Evolutionary conservation across 1,140 invertebrate species (phyloP).

Genomic region (Sitophilus oryzae): DNA sequence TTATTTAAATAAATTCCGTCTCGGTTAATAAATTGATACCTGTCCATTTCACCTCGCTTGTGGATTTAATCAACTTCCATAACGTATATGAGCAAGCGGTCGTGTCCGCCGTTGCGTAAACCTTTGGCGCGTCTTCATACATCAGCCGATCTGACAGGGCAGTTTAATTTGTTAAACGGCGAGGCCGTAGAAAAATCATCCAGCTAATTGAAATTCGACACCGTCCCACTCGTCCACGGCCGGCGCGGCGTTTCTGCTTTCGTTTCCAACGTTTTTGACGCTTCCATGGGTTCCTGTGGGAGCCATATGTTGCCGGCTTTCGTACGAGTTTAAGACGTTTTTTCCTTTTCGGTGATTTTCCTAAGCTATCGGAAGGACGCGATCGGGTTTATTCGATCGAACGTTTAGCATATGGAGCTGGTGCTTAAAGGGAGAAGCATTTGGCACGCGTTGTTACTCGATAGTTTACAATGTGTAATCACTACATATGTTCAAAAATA

Average conservation of each 20-base stretch:
- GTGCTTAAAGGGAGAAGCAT: too few relatives aligned
- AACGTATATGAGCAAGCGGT: too few relatives aligned
- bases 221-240: too few relatives aligned
- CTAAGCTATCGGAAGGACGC: too few relatives aligned
- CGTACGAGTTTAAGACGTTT: too few relatives aligned
- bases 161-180: neutral
- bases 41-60: neutral
- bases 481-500: too few relatives aligned
- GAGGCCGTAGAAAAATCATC: neutral
- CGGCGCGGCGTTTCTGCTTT: neutral
- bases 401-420: too few relatives aligned
- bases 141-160: neutral
- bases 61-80: neutral
- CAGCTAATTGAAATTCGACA: constrained; percentile 3
- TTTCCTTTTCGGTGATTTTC: too few relatives aligned
- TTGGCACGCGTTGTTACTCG: too few relatives aligned
- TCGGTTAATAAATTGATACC: neutral
- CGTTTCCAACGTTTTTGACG: neutral
- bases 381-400: too few relatives aligned
- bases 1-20: constrained; percentile 1
- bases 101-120: neutral
- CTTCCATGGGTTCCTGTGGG: neutral
- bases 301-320: neutral
- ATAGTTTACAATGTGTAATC: too few relatives aligned
- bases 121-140: neutral